Evolutionary conservation across 2,113 vertebrate species (phyloP).

Genomic region (Pomatostomus ruficeps): DNA sequence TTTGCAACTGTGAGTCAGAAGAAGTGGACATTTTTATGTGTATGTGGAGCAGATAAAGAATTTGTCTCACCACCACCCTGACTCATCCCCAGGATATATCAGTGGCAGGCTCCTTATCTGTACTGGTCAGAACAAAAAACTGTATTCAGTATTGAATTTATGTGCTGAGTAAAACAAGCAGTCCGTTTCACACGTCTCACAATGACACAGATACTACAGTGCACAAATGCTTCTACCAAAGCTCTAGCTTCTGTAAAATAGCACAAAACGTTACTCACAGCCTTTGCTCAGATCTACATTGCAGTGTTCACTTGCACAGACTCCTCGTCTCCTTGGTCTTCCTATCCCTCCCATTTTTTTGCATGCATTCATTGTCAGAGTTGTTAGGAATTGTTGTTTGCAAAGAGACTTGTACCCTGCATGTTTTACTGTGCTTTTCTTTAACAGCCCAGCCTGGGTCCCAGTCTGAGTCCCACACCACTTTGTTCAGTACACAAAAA

Average conservation of each 20-base stretch:
- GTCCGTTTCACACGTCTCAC: background rate
- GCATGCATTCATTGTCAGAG: background rate
- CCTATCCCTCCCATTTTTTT: background rate
- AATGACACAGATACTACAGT: background rate
- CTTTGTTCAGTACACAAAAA: background rate
- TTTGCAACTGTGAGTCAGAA: background rate
- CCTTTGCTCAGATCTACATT: background rate
- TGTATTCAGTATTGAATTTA: slow-evolving; percentile 18
- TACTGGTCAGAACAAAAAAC: slow-evolving; percentile 7
- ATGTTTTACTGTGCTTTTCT: background rate
- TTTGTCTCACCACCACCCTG: background rate
- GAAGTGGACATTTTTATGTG: background rate
- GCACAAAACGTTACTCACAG: background rate
- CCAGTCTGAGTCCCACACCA: background rate
- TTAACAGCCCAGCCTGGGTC: background rate
- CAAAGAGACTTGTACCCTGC: background rate
- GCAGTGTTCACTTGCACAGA: background rate
- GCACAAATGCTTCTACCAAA: background rate
- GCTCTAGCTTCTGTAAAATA: background rate
- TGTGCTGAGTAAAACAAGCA: background rate
- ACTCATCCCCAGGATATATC: background rate
- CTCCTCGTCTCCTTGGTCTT: background rate
- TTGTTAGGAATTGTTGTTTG: background rate
- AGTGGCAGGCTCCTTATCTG: slow-evolving; percentile 26
- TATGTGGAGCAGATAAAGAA: background rate